phyloP scores from a whole-genome alignment of 2,888 invertebrate species.

The Synergus umbraculus region DNA sequence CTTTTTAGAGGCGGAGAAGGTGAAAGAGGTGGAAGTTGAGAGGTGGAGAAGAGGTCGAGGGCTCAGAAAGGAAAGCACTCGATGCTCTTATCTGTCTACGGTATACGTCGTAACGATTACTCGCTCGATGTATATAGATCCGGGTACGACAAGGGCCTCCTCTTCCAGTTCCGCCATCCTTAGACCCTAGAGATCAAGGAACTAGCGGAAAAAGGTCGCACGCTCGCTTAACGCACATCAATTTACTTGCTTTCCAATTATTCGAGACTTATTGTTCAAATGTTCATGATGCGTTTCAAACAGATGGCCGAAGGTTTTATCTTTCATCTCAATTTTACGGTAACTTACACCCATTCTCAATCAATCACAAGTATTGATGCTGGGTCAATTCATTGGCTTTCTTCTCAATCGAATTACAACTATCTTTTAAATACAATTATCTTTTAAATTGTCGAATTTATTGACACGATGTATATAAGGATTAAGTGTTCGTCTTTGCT shows the following conservation, averaged over 20 bases:
- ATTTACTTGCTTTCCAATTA: slow-evolving; percentile 59
- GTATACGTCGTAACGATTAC: slow-evolving; percentile 71
- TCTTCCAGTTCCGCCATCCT: slow-evolving; percentile 52
- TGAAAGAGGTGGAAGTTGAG: slow-evolving; percentile 50
- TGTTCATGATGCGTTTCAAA: neutral
- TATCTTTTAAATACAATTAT: too few species aligned
- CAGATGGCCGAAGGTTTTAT: neutral
- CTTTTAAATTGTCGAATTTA: neutral
- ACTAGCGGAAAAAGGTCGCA: slow-evolving; percentile 57
- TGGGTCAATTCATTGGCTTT: too few species aligned
- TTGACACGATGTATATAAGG: neutral
- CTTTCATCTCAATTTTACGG: neutral
- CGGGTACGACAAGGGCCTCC: slow-evolving; percentile 52
- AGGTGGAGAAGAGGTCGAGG: slow-evolving; percentile 51
- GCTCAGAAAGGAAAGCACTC: slow-evolving; percentile 58
- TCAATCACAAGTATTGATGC: neutral
- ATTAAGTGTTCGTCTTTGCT: slow-evolving; percentile 18
- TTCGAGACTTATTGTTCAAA: slow-evolving; percentile 51
- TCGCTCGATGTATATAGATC: slow-evolving; percentile 63
- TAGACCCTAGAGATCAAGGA: slow-evolving; percentile 50
- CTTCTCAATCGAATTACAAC: too few species aligned
- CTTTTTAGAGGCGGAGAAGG: slow-evolving; percentile 55
- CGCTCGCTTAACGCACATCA: slow-evolving; percentile 60
- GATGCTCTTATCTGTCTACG: slow-evolving; percentile 69
- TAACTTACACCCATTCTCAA: neutral